phyloP scores from a whole-genome alignment of 1,140 invertebrate species.

The Cydia strobilella region DNA sequence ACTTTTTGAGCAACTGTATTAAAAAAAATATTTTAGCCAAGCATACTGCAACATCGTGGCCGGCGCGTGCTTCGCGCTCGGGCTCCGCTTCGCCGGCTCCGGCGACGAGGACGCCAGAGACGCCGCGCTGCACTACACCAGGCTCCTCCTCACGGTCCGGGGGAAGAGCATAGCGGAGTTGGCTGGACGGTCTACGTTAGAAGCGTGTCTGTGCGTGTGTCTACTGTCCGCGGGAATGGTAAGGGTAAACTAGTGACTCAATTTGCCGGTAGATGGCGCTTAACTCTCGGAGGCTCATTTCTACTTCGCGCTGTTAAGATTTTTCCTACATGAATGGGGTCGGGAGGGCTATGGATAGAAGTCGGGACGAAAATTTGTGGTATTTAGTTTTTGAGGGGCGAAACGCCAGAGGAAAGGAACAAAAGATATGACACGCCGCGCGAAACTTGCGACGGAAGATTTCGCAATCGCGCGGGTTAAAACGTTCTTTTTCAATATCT shows the following conservation, averaged over 20 bases:
- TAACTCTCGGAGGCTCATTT: constrained; percentile 95
- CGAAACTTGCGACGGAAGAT: no score
- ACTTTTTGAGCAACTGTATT: no score
- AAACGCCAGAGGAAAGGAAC: no score
- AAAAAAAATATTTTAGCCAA: no score
- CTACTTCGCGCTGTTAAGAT: constrained; percentile 83
- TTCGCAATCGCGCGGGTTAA: no score
- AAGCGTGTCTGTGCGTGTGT: constrained; percentile 93
- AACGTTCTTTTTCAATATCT: no score
- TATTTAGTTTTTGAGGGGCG: no score
- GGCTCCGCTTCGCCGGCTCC: constrained; percentile 95
- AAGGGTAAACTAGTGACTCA: neutral
- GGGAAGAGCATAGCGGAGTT: constrained; percentile 89
- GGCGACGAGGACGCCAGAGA: constrained; percentile 90
- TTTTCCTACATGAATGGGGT: no score
- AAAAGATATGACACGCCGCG: no score
- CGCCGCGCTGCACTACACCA: constrained; percentile 85
- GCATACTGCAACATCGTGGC: constrained; percentile 98
- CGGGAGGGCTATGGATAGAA: no score
- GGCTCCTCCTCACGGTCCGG: constrained; percentile 82
- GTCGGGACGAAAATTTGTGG: no score
- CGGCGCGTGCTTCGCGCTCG: constrained; percentile 96
- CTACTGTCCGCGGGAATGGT: constrained; percentile 90
- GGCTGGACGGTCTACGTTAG: constrained; percentile 93
- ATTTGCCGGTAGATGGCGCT: constrained; percentile 68